Base-by-base conservation (phyloP, 2,113 vertebrate genomes). In the Eolophus roseicapilla region DNA sequence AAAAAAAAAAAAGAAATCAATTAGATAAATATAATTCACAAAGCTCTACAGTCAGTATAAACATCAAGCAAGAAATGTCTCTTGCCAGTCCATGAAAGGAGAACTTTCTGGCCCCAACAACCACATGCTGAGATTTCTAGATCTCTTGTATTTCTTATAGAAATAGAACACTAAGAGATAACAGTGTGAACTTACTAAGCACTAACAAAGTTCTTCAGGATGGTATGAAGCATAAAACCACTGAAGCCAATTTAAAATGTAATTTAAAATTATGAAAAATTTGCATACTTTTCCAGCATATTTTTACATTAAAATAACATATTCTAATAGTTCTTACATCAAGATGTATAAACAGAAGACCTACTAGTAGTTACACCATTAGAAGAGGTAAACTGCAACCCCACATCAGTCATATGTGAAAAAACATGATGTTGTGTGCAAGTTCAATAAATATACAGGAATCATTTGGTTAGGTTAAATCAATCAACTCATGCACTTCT, bases 61-160 rank as follows among this genome's bases (percentile, higher is more conserved):
- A 92, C 52, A 90, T 87, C 80, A 92, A 90, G 79, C 44, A 92
- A 93, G 70, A 2, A 91, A 57, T 0, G 0, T 79, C n/a, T 90
- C 74, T 81, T 95, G 55, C 86, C 92, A 88, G 47, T 75, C 87
- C 83, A 92, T 94, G 71, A 85, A 96, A 95, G 82, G 71, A 88
- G 67, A 96, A 91, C 86, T 93, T 88, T 90, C 53, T 94, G 90
- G 81, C 65, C 86, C 92, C 82, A 79, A 49, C 76, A 87, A 73
- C 55, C n/a, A 76, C 83, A 83, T 73, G 64, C 79, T 95, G 88
- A 75, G 91, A 74, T 94, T 96, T 97, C 81, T 92, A 91, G 74
- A 83, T 92, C 44, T 75, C 75, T 78, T 94, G 12, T 44, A 89
- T 91, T 94, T 95, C 55, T 92, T 79, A 88, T 2, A 91, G 83